Evolutionary conservation across 35 echinoderm and acorn worm genomes (phyloP).

Genomic region (Stichopus chloronotus): DNA sequence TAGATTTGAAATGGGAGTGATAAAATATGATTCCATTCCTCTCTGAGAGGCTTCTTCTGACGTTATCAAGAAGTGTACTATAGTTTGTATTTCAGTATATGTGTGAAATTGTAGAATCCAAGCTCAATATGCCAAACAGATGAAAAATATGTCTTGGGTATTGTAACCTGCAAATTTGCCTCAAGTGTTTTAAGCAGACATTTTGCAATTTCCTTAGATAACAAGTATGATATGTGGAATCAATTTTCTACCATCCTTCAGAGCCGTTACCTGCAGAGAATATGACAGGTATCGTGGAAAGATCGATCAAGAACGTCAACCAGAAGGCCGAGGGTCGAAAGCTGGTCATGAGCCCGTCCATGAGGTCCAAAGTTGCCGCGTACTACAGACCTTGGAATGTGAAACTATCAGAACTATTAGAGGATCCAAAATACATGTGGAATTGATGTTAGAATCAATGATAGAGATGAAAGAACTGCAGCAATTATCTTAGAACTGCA

Average conservation of each 20-base stretch:
- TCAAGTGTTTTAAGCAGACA: no score
- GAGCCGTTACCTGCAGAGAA: not conserved
- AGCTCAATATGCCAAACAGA: not conserved
- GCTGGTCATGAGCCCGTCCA: not conserved
- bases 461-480: no score
- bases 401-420: not conserved
- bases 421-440: not conserved
- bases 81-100: not conserved
- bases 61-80: not conserved
- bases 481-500: no score
- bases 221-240: no score
- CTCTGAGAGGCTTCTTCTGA: not conserved
- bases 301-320: slow-evolving; percentile 21
- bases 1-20: not conserved
- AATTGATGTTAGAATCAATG: not conserved
- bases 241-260: not conserved
- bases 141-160: not conserved
- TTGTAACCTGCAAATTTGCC: no score
- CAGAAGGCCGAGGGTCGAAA: not conserved
- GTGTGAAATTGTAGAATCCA: not conserved
- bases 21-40: not conserved
- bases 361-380: not conserved
- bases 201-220: no score
- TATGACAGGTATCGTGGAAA: not conserved
- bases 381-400: slow-evolving; percentile 24